Evolutionary conservation across 2,888 invertebrate species (phyloP).

Genomic region (Cephus nigrinus): DNA sequence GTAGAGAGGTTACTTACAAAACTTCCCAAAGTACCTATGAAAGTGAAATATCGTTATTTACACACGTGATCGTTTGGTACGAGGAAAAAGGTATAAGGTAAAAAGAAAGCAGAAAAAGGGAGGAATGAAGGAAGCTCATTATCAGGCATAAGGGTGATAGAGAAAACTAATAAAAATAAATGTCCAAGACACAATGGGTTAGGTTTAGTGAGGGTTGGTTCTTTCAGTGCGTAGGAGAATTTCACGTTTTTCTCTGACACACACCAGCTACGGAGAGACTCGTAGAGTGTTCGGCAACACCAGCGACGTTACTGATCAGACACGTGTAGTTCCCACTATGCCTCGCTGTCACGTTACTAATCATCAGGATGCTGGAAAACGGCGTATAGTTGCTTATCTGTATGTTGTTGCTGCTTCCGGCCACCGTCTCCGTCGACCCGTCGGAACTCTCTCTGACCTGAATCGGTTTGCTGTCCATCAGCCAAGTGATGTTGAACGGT

Average conservation of each 20-base stretch:
- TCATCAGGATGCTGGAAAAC: conserved; percentile 72
- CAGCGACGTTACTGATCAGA: conserved; percentile 72
- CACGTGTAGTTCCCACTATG: conserved; percentile 77
- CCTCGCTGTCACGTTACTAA: conserved; percentile 72
- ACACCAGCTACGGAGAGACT: conserved; percentile 70
- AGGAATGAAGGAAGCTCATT: neutral
- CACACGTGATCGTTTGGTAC: neutral
- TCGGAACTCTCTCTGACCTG: conserved; percentile 45
- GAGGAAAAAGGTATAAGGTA: neutral
- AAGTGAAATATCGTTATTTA: conserved; percentile 2
- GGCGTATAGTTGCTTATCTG: conserved; percentile 70
- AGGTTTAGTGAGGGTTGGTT: neutral
- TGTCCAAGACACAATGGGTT: neutral
- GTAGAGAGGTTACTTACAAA: conserved; percentile 6
- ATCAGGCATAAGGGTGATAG: neutral
- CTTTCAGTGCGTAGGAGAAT: neutral
- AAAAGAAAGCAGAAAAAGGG: neutral
- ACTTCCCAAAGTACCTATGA: conserved; percentile 11
- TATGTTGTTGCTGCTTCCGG: conserved; percentile 50
- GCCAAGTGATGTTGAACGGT: conserved; percentile 70
- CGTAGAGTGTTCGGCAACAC: conserved; percentile 69
- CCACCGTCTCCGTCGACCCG: neutral
- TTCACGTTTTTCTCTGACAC: conserved; percentile 42
- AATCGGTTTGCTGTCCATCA: conserved; percentile 66
- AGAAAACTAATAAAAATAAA: neutral